These are phyloP conservation scores for Taphrorychus bicolor DNA, from an alignment of 2,888 invertebrate species.

Conservation along the genomic window DNA sequence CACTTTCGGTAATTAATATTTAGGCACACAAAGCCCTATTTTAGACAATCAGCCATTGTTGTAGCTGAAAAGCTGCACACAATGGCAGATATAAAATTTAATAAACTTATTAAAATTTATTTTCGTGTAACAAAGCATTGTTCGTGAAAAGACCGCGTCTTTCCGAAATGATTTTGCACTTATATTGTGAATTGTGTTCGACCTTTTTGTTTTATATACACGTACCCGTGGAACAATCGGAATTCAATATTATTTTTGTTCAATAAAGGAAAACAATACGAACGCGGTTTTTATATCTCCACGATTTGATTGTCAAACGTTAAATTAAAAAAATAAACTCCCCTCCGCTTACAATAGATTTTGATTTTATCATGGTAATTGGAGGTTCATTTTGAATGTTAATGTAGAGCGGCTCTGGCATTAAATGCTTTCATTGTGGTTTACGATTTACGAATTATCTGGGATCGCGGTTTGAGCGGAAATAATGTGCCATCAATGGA, in stretches of 20 bases:
- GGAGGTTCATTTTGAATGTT: neutral
- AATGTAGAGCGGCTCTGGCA: neutral
- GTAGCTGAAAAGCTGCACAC: conserved; percentile 22
- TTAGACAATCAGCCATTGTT: conserved; percentile 40
- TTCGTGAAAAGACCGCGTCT: conserved; percentile 30
- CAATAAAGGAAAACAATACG: conserved; percentile 15
- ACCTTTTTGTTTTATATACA: conserved; percentile 23
- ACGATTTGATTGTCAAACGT: conserved; percentile 6
- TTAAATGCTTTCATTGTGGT: neutral
- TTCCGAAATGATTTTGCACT: conserved; percentile 40
- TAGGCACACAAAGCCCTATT: conserved; percentile 32
- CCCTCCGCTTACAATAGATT: conserved; percentile 13
- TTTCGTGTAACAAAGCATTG: conserved; percentile 35
- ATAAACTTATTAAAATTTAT: conserved; percentile 38
- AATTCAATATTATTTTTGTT: conserved; percentile 29
- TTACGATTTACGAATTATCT: neutral
- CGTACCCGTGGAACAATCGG: conserved; percentile 24
- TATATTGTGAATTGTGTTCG: conserved; percentile 34
- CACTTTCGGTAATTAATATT: conserved; percentile 24
- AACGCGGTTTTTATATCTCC: neutral
- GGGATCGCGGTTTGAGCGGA: neutral
- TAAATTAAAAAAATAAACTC: conserved; percentile 3
- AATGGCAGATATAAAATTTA: conserved; percentile 37
- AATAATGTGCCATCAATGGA: neutral
- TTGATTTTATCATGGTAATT: conserved; percentile 22